Evolutionary conservation across 2,113 vertebrate species (phyloP), one percentile per base, ranked within the genome.

Genomic region (Alligator sinensis): DNA sequence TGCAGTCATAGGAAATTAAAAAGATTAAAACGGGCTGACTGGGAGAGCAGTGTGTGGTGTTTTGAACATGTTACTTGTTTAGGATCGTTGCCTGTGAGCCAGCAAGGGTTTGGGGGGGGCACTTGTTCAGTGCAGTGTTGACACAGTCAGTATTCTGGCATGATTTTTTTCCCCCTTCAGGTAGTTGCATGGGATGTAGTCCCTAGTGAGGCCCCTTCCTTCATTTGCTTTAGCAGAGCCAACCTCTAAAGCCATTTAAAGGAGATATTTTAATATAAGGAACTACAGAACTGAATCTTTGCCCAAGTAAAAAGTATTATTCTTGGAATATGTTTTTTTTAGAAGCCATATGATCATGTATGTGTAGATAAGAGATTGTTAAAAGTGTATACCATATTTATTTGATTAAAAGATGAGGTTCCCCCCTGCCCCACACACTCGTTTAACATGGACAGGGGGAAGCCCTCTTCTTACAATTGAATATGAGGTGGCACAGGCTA

Each of bases 251-350:
- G 84, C 95, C 38, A 59, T 94, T 96, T 96, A 91, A 1, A 87
- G 87, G 82, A 92, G 90, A 94, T 90, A 95, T 82, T 76, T 86
- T 93, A 96, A 94, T 96, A 89, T 86, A 66, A 84, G 84, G 82
- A 93, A 84, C 90, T 91, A 62, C 77, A 91, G 93, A 83, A 55
- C 76, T 94, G 93, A 96, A 90, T 95, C 88, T 58, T 86, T 96
- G 92, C 83, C 84, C 19, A 86, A 91, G 80, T 59, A 90, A 88
- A 91, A 25, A 80, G 66, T 10, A 68, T 47, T 96, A 94, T 95
- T 94, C 93, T 95, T 96, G 95, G 94, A 72, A 47, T 80, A 75
- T 75, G 28, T 94, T 72, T 80, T 75, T 95, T 38, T 90, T 95
- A 15, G 70, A 86, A 91, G 92, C 84, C 28, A 4, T 84, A n/a